Evolutionary conservation across 2,797 vertebrate genomes (phyloP), one percentile per base, ranked within the genome.

Genomic region (Rhinogobio ventralis): DNA sequence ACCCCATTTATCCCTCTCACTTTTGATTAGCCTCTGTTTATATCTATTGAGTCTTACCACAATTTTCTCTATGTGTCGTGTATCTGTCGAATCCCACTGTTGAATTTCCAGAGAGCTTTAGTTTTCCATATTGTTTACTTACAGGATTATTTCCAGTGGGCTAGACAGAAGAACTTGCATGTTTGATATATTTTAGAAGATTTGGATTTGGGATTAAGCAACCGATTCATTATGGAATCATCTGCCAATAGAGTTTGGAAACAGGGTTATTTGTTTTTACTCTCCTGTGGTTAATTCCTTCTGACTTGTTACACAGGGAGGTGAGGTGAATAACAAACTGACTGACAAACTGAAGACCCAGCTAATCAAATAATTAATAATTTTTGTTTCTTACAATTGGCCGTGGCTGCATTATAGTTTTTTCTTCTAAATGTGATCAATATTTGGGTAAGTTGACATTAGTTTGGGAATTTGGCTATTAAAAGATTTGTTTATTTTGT

Each of bases 11-110:
- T 66, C 55, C 30, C 76, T 62, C 46, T 73, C 6, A 7, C 45
- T 74, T 84, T 79, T 81, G 84, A 89, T 68, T n/a, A 83, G 75
- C 53, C 84, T 85, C 68, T 71, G 69, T 82, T 85, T 85, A 77
- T 42, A 45, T 71, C 76, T 82, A 53, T 83, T 67, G 46, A 64
- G 46, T 78, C 88, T 75, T 81, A 62, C 57, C 49, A 30, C 13
- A 25, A 78, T 57, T 69, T 28, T 83, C 39, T 71, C 62, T 57
- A 20, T 33, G 28, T 39, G 30, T 78, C 39, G 23, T 25, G 28
- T 49, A 39, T 78, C 49, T 76, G 76, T 81, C 45, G 49, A 76
- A 82, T 67, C 73, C 78, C 53, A 75, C 76, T 86, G 64, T 83
- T 86, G 7, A 76, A 73, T 74, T 67, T 51, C 55, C 4, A 62